Evolutionary conservation across 2,113 vertebrate genomes (phyloP).

Genomic region (Paralichthys olivaceus): DNA sequence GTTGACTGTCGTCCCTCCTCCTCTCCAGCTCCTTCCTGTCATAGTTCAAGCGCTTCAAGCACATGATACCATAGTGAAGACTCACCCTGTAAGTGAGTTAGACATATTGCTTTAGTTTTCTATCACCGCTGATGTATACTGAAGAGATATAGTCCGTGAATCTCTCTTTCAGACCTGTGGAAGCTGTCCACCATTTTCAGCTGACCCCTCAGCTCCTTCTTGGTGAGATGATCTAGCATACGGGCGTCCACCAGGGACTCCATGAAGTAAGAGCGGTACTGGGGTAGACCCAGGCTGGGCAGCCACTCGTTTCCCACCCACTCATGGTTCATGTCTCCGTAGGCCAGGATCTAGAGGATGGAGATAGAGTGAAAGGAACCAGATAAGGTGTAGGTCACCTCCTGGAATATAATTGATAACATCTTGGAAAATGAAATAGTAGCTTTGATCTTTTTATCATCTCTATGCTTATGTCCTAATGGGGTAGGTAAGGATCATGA

Average conservation of each 20-base stretch:
- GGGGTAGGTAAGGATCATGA: too few species aligned
- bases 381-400: background rate
- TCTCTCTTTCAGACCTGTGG: conserved; percentile 84
- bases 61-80: conserved; percentile 95
- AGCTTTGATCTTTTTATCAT: too few species aligned
- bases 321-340: conserved; percentile 96
- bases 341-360: conserved; percentile 88
- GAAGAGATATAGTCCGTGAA: background rate
- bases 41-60: conserved; percentile 93
- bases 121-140: background rate
- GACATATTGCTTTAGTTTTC: background rate
- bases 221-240: conserved; percentile 95
- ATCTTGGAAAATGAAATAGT: too few species aligned
- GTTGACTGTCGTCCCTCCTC: conserved; percentile 91
- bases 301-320: conserved; percentile 97
- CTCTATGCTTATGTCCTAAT: too few species aligned
- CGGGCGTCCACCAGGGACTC: conserved; percentile 94
- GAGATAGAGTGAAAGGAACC: background rate
- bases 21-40: conserved; percentile 93
- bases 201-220: conserved; percentile 94
- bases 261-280: conserved; percentile 97
- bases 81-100: conserved; percentile 84
- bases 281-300: conserved; percentile 92
- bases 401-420: too few species aligned
- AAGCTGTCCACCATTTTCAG: conserved; percentile 98